These are phyloP conservation scores for Myotis brandtii DNA, from an alignment of 2,113 vertebrate species.

Conservation along the genomic window DNA sequence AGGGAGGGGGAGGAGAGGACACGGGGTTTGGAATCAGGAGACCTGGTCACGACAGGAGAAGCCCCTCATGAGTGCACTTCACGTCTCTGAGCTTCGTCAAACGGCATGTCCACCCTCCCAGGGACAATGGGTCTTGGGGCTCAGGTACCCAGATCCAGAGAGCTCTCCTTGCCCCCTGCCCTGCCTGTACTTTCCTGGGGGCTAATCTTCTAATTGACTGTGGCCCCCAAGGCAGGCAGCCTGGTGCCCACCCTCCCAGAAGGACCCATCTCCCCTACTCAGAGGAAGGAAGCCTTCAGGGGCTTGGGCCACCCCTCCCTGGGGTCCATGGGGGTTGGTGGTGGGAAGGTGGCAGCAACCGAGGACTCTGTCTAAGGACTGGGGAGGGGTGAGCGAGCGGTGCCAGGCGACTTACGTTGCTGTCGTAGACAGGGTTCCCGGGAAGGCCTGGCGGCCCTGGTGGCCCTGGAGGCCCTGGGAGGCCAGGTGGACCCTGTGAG, in stretches of 20 bases:
- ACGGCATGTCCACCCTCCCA: accelerated
- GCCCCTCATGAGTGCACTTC: neutral
- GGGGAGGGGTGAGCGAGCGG: too few species aligned
- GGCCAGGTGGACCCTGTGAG: slow-evolving; percentile 69
- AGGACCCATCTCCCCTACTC: accelerated
- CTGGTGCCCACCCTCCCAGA: too few species aligned
- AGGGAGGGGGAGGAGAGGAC: neutral
- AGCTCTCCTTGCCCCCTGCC: too few species aligned
- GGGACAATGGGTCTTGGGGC: neutral
- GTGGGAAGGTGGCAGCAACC: too few species aligned
- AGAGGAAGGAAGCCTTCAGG: neutral
- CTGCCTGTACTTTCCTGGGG: accelerated
- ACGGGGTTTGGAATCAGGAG: neutral
- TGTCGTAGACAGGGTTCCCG: slow-evolving; percentile 55
- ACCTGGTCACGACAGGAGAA: neutral
- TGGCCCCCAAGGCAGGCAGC: neutral
- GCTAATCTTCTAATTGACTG: too few species aligned
- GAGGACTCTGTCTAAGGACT: neutral
- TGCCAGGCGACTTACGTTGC: slow-evolving; percentile 40
- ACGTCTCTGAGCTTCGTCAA: neutral
- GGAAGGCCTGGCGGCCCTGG: slow-evolving; percentile 61
- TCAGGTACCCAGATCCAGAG: neutral
- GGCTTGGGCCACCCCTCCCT: neutral
- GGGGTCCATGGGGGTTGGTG: too few species aligned
- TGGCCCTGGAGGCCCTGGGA: slow-evolving; percentile 63